These are phyloP conservation scores for Dallia pectoralis DNA, from an alignment of 2,797 vertebrate species.

Conservation along the genomic window DNA sequence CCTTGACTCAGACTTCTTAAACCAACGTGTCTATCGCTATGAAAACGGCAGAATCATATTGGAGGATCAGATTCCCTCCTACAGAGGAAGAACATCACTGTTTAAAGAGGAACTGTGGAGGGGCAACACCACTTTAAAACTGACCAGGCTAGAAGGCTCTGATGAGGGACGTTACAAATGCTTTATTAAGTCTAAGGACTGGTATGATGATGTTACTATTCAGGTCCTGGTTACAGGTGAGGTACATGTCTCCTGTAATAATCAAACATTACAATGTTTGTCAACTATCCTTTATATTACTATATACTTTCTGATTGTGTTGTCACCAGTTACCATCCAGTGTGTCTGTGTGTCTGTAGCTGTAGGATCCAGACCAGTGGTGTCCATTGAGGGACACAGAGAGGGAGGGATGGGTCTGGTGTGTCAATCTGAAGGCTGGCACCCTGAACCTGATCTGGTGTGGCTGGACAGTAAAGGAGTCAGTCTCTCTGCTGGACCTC, in stretches of 20 bases:
- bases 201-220: background rate
- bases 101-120: conserved; percentile 1
- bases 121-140: background rate
- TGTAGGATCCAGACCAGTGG: background rate
- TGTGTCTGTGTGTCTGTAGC: background rate
- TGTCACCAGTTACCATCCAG: background rate
- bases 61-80: background rate
- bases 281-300: too few relatives aligned
- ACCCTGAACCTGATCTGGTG: too few relatives aligned
- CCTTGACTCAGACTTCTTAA: too few relatives aligned
- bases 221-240: background rate
- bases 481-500: too few relatives aligned
- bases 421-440: background rate
- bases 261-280: too few relatives aligned
- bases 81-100: background rate
- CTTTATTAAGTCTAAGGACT: background rate
- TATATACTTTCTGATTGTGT: background rate
- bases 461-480: too few relatives aligned
- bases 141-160: background rate
- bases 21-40: too few relatives aligned
- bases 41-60: too few relatives aligned
- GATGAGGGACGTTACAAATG: background rate
- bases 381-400: background rate
- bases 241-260: too few relatives aligned
- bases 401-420: background rate